These are phyloP conservation scores for Dicyrtoma fusca DNA, from an alignment of 2,888 invertebrate species.

Conservation along the genomic window DNA sequence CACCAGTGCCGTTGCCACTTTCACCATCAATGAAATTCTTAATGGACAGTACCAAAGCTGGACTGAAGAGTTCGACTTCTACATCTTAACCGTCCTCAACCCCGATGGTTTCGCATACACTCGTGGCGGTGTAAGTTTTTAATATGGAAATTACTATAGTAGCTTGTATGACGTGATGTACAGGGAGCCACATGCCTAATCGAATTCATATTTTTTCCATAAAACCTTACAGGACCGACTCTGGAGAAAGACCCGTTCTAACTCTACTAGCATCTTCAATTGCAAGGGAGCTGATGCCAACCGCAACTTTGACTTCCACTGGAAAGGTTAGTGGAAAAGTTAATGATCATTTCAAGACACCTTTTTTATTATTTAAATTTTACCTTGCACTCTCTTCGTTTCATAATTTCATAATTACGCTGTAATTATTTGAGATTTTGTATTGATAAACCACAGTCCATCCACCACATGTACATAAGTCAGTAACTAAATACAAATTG, in stretches of 20 bases:
- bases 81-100: constrained; percentile 72
- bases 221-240: constrained; percentile 57
- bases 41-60: constrained; percentile 63
- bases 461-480: too few species aligned
- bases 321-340: constrained; percentile 69
- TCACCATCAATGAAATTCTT: constrained; percentile 72
- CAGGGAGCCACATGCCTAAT: too few species aligned
- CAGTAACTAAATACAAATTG: too few species aligned
- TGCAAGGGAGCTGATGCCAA: constrained; percentile 46
- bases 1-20: constrained; percentile 70
- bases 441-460: too few species aligned
- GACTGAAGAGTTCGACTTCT: constrained; percentile 73
- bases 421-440: constrained; percentile 12
- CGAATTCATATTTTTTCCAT: too few species aligned
- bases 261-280: background rate
- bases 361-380: background rate
- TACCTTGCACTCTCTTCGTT: background rate
- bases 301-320: constrained; percentile 67
- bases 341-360: background rate
- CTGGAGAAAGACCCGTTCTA: constrained; percentile 44
- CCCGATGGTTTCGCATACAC: constrained; percentile 74
- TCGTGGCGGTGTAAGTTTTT: constrained; percentile 55
- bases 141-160: background rate
- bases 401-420: background rate
- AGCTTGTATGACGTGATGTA: background rate